phyloP scores from a whole-genome alignment of 2,113 vertebrate genomes.

The Danio rerio region GRCz12tu NC_133199.1:6287501-6288000 shows the following conservation, averaged over 20 bases:
- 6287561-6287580: not conserved
- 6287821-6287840: not conserved
- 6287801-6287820: not conserved
- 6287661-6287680: not conserved
- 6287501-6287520: not conserved
- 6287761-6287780: not conserved
- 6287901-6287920: not conserved
- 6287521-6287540: not conserved
- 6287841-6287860: not conserved
- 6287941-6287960: not conserved
- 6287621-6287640: constrained; percentile 5
- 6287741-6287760: not conserved
- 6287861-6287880: not conserved
- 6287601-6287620: not conserved
- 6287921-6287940: constrained; percentile 4
- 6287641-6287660: constrained; percentile 4
- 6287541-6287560: constrained; percentile 19
- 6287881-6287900: not conserved
- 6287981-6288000: not conserved
- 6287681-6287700: constrained; percentile 14
- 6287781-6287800: not conserved
- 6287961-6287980: not conserved
- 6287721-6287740: not conserved
- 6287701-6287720: not conserved
- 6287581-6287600: not conserved